Conservation (phyloP, 2,888 invertebrate genomes). For the Rhodophaea formosa region DNA sequence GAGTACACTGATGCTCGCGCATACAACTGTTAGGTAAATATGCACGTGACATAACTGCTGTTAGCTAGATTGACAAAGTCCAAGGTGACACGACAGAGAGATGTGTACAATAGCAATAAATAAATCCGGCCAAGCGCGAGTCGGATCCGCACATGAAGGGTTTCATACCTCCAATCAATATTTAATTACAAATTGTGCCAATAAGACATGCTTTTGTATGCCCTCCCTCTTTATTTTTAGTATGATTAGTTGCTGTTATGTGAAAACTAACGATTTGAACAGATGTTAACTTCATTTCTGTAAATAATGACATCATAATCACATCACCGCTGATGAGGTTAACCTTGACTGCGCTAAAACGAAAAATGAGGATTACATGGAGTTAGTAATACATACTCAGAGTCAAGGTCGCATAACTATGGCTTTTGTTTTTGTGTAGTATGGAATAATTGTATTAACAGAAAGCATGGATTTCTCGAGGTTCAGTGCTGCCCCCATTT, state of each 20-base stretch:
- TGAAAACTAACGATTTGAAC: not conserved
- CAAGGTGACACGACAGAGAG: not conserved
- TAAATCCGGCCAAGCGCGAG: no score
- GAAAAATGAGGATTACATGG: not conserved
- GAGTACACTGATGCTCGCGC: no score
- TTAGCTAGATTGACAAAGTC: not conserved
- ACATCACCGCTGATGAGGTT: not conserved
- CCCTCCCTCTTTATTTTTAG: no score
- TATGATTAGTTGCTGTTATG: no score
- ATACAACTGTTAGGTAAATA: not conserved
- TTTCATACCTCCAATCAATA: no score
- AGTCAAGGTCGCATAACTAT: not conserved
- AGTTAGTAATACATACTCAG: not conserved
- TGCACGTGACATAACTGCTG: not conserved
- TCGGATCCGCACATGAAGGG: no score
- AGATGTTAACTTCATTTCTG: not conserved
- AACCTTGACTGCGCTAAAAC: not conserved
- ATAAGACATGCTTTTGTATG: no score
- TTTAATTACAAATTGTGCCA: no score
- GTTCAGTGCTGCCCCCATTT: no score
- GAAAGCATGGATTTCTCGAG: no score
- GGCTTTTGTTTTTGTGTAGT: not conserved
- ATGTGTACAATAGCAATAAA: not conserved
- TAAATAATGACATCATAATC: not conserved
- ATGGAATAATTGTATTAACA: no score